These are phyloP conservation scores for Brachystomella parvula DNA, from an alignment of 1,140 invertebrate genomes.

Conservation along the genomic window DNA sequence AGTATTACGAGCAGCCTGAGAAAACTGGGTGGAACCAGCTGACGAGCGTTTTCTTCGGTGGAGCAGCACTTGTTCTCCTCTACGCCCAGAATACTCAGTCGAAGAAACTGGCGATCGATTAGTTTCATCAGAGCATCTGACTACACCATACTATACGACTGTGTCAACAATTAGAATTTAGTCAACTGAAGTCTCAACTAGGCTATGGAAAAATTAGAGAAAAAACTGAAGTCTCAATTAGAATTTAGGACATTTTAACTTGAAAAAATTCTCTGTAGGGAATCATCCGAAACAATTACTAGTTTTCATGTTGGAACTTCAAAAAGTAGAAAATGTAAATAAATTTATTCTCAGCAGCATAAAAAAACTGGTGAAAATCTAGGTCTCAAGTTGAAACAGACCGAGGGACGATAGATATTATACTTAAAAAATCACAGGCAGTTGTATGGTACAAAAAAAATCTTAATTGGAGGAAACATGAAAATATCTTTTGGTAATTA, in stretches of 20 bases:
- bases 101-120: constrained; percentile 30
- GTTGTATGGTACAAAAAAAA: too few species aligned
- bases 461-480: too few species aligned
- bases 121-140: constrained; percentile 3
- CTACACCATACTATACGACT: not conserved
- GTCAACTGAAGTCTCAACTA: too few species aligned
- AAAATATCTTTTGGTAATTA: not conserved
- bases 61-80: constrained; percentile 33
- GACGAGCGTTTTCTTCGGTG: constrained; percentile 32
- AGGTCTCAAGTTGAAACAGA: not conserved
- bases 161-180: not conserved
- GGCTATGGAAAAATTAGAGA: too few species aligned
- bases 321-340: not conserved
- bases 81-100: constrained; percentile 22
- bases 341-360: not conserved
- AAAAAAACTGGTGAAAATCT: not conserved
- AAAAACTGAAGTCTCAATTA: constrained; percentile 1
- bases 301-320: not conserved
- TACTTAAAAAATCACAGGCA: too few species aligned
- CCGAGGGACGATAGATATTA: too few species aligned
- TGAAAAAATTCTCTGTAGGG: not conserved
- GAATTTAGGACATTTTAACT: constrained; percentile 1
- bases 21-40: constrained; percentile 34
- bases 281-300: not conserved
- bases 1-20: constrained; percentile 4